A percentile compares a stretch with the other conserved stretches of the same genome.
phyloP scores from a whole-genome alignment of 2,113 vertebrate species.

The Mustelus asterias region DNA sequence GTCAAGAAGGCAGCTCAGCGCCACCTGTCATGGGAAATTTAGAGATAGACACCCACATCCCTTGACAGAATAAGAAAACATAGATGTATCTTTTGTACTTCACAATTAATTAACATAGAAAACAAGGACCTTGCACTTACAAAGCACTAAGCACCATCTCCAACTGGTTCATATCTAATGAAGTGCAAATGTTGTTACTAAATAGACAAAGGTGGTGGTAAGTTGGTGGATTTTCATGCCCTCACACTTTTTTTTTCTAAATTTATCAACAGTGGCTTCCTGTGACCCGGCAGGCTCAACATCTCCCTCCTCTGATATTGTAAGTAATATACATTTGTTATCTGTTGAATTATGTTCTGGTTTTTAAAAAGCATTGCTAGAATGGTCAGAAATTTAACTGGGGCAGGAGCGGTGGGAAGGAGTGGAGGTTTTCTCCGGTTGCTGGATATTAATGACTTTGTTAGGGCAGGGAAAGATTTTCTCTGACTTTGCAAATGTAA shows the following conservation, averaged over 20 bases:
- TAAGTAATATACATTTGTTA: not conserved
- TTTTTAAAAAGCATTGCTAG: not conserved
- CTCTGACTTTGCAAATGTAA: not conserved
- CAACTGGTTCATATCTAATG: not conserved
- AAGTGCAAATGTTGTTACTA: not conserved
- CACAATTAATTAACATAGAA: not conserved
- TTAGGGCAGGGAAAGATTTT: not conserved
- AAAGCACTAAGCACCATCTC: not conserved
- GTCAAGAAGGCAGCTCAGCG: too few species aligned
- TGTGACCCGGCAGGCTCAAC: conserved; percentile 78
- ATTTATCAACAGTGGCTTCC: conserved; percentile 60
- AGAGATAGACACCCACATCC: too few species aligned
- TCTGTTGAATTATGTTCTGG: not conserved
- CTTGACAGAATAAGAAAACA: not conserved
- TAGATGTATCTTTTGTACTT: not conserved
- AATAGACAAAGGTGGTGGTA: not conserved
- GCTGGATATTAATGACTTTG: not conserved
- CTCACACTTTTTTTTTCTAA: not conserved
- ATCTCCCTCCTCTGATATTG: not conserved
- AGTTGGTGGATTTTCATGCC: not conserved
- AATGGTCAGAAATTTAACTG: not conserved
- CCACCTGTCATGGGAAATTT: too few species aligned
- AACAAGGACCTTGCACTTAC: not conserved
- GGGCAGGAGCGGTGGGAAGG: not conserved
- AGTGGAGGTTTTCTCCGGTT: not conserved